Evolutionary conservation across 2,888 invertebrate species (phyloP).

Genomic region (Melanostoma mellinum): DNA sequence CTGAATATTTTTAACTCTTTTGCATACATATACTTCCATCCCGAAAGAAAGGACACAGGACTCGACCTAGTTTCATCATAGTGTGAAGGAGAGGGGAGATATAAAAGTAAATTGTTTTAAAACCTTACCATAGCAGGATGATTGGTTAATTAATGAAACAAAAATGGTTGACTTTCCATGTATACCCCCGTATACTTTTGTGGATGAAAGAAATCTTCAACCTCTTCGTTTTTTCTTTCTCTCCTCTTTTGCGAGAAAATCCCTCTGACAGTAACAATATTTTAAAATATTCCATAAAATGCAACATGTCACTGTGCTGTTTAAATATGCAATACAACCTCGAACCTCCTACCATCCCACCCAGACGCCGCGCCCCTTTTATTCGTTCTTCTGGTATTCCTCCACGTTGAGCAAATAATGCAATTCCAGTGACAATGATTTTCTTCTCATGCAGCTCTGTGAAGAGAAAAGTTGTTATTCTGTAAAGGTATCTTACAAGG

Average conservation of each 20-base stretch:
- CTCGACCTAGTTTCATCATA: conserved; percentile 3
- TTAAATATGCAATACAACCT: conserved; percentile 40
- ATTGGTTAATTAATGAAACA: conserved; percentile 62
- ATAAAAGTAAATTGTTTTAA: not conserved
- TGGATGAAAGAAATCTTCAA: not conserved
- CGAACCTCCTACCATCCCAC: not conserved
- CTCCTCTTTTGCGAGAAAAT: conserved; percentile 16
- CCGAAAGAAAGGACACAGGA: not conserved
- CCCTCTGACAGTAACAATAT: conserved; percentile 38
- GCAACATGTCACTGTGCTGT: conserved; percentile 39
- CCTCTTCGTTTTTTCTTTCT: not conserved
- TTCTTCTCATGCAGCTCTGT: conserved; percentile 2
- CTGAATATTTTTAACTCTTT: not conserved
- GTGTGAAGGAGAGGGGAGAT: not conserved
- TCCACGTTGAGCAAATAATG: conserved; percentile 38
- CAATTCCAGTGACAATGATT: not conserved
- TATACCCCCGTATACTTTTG: not conserved
- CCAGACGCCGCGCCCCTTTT: not conserved
- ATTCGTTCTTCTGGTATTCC: conserved; percentile 24
- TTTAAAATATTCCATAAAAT: conserved; percentile 54
- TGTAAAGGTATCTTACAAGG: conserved; percentile 2
- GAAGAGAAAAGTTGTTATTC: not conserved
- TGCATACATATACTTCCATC: conserved; percentile 17
- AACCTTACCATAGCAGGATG: conserved; percentile 3
- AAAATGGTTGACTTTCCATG: conserved; percentile 39